Evolutionary conservation across 2,888 invertebrate genomes (phyloP).

Genomic region (Drosophila borealis): DNA sequence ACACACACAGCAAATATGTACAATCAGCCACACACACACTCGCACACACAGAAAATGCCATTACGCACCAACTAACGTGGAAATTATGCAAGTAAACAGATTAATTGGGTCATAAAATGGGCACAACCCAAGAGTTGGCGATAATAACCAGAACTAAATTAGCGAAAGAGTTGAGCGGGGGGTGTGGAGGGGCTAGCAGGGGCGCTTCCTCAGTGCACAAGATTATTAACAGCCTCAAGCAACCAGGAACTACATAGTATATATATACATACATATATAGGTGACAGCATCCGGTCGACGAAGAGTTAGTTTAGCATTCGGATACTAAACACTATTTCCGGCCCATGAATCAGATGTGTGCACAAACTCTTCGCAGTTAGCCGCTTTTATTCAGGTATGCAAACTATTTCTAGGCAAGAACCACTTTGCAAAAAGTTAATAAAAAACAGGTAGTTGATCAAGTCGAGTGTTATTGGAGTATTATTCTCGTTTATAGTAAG

Average conservation of each 20-base stretch:
- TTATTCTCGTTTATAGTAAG: too few relatives aligned
- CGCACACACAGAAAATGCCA: conserved; percentile 42
- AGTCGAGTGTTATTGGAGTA: too few relatives aligned
- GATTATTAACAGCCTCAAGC: not conserved
- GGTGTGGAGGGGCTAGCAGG: too few relatives aligned
- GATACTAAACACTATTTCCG: not conserved
- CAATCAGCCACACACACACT: conserved; percentile 1
- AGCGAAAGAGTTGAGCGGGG: conserved; percentile 6
- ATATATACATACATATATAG: not conserved
- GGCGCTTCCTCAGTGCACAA: conserved; percentile 2
- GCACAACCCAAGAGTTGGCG: conserved; percentile 28
- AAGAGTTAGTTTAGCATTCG: conserved; percentile 8
- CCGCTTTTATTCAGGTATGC: not conserved
- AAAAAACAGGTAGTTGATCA: too few relatives aligned
- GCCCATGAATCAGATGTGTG: not conserved
- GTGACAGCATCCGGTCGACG: conserved; percentile 17
- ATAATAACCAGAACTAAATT: conserved; percentile 20
- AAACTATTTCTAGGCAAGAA: not conserved
- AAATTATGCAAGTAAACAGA: conserved; percentile 81
- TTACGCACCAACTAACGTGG: conserved; percentile 69
- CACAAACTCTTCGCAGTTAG: not conserved
- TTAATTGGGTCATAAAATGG: conserved; percentile 71
- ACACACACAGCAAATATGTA: not conserved
- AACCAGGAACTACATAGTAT: conserved; percentile 1
- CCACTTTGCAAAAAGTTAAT: not conserved